These are phyloP conservation scores for Sebastes minor DNA, from an alignment of 2,797 vertebrate genomes.

Conservation along the genomic window DNA sequence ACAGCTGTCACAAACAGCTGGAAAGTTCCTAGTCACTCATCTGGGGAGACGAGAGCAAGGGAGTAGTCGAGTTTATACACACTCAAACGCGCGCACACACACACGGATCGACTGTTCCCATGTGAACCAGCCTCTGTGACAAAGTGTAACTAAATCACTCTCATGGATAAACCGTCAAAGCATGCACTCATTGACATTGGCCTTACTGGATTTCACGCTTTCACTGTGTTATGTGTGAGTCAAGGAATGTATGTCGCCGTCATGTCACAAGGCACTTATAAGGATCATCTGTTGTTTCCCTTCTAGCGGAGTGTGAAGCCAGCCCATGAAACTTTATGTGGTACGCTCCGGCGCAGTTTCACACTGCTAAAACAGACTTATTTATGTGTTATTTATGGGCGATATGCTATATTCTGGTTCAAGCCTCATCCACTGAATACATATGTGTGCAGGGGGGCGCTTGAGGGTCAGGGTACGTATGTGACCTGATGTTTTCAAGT, in stretches of 20 bases:
- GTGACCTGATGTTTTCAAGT: slow-evolving; percentile 45
- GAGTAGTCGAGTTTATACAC: slow-evolving; percentile 22
- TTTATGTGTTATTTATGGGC: slow-evolving; percentile 11
- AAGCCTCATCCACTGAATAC: background rate
- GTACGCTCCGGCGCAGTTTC: background rate
- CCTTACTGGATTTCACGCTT: slow-evolving; percentile 23
- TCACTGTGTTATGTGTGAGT: background rate
- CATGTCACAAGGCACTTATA: slow-evolving; percentile 42
- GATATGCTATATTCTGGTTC: background rate
- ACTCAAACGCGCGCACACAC: slow-evolving; percentile 19
- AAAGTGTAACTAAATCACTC: slow-evolving; percentile 53
- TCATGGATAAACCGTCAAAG: slow-evolving; percentile 36
- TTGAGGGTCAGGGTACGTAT: slow-evolving; percentile 33
- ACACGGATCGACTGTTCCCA: slow-evolving; percentile 54
- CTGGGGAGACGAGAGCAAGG: slow-evolving; percentile 27
- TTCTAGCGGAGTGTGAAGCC: slow-evolving; percentile 34
- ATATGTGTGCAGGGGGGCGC: background rate
- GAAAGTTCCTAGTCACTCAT: slow-evolving; percentile 43
- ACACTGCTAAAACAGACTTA: slow-evolving; percentile 9
- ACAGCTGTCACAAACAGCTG: slow-evolving; percentile 82
- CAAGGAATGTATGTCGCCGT: slow-evolving; percentile 28
- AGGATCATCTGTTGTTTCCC: slow-evolving; percentile 41
- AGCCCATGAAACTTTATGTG: slow-evolving; percentile 43
- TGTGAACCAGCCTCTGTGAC: slow-evolving; percentile 53
- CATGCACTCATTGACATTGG: slow-evolving; percentile 11